phyloP scores from a whole-genome alignment of 2,113 vertebrate species.

The Odocoileus virginianus region DNA sequence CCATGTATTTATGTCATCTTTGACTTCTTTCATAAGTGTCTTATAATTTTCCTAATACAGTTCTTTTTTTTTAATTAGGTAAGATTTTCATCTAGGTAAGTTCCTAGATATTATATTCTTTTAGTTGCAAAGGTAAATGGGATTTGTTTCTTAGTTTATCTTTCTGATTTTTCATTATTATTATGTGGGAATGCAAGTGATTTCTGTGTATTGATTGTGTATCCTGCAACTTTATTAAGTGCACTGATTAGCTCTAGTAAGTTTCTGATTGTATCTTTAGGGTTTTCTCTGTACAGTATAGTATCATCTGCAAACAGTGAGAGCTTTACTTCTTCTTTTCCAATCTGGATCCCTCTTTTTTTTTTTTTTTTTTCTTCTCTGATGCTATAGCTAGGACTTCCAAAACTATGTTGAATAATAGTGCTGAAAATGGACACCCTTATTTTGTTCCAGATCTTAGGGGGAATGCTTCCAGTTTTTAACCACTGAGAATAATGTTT shows the following conservation, averaged over 20 bases:
- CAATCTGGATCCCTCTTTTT: not conserved
- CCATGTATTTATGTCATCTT: not conserved
- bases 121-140: not conserved
- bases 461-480: not conserved
- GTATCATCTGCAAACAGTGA: not conserved
- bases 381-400: not conserved
- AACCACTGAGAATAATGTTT: not conserved
- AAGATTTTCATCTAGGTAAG: not conserved
- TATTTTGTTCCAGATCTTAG: accelerated
- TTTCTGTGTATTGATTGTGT: not conserved
- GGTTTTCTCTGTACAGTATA: not conserved
- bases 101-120: not conserved
- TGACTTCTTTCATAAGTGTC: not conserved
- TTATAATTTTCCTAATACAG: not conserved
- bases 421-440: not conserved
- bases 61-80: not conserved
- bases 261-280: not conserved
- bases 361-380: not conserved
- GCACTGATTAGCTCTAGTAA: not conserved
- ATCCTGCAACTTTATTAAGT: not conserved
- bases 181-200: not conserved
- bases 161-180: not conserved
- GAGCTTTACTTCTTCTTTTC: not conserved
- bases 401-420: not conserved
- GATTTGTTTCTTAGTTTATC: not conserved